Evolutionary conservation across 2,113 vertebrate genomes (phyloP), one percentile per base, ranked within the genome.

Genomic region (Coturnix japonica): DNA sequence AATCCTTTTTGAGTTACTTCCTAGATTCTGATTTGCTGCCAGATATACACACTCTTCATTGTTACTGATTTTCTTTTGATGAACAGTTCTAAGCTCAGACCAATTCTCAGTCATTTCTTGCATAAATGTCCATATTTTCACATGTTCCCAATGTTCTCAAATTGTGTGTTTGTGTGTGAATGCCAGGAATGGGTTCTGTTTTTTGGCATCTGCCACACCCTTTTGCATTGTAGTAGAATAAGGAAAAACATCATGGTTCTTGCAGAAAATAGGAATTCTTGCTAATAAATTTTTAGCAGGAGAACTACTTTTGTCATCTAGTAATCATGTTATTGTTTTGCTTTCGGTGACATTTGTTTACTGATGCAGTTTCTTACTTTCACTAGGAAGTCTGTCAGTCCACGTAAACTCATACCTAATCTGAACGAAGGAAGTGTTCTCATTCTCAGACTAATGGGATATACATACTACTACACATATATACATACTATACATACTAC

Each of bases 131-230:
- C 17, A 15, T 33, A 15, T 19, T 57, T 84, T 92, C 20, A 5
- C 19, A 19, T 84, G 86, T 78, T 72, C 39, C 8, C 67, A 23
- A n/a, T n/a, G 22, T 51, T 37, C 44, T 12, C 7, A 64, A 56
- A 67, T 71, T 8, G 26, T 47, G 65, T 0, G 2, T 63, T 78
- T 66, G 1, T 49, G 66, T 0, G 1, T 46, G 33, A 86, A 54
- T 51, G 14, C 12, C 3, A 41, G 25, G 26, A 63, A 13, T 8
- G 66, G 53, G 31, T 60, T 41, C 35, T 28, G 49, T 47, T 39
- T 6, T 65, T 73, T 66, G 14, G 13, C 65, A 3, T 19, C 39
- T 37, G 5, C 44, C 44, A 47, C 30, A 7, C 21, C 13, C 10
- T 25, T 3, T 61, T 90, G 73, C 33, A 7, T 20, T 30, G 2